Evolutionary conservation across 2,888 invertebrate genomes (phyloP).

Genomic region (Macrophya alboannulata): DNA sequence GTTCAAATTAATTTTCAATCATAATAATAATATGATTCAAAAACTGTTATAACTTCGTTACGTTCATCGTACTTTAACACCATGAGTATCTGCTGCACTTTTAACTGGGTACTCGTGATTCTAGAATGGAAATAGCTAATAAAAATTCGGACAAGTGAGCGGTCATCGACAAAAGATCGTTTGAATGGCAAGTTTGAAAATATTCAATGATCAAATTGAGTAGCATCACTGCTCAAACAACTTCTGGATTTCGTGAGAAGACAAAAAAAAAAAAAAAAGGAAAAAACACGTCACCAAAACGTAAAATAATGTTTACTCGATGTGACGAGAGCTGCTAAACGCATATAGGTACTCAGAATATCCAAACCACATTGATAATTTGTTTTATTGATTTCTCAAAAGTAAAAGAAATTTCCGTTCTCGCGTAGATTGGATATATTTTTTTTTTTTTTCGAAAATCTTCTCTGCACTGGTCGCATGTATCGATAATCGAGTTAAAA

Average conservation of each 20-base stretch:
- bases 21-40: not conserved
- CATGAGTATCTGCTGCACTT: not conserved
- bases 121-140: not conserved
- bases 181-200: conserved; percentile 22
- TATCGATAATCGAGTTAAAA: not conserved
- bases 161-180: conserved; percentile 11
- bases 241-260: not conserved
- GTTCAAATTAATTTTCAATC: not conserved
- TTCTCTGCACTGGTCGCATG: not conserved
- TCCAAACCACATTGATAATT: not conserved
- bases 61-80: not conserved
- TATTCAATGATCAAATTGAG: not conserved
- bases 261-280: not conserved
- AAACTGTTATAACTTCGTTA: not conserved
- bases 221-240: not conserved
- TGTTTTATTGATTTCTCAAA: not conserved
- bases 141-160: not conserved
- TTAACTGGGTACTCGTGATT: not conserved
- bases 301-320: not conserved
- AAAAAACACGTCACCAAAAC: not conserved
- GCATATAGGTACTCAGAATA: not conserved
- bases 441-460: not conserved
- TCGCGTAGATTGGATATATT: not conserved
- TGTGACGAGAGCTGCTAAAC: not conserved
- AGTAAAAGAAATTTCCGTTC: not conserved